Conservation (phyloP, 2,888 invertebrate species). For the Piscicola geometra region DNA sequence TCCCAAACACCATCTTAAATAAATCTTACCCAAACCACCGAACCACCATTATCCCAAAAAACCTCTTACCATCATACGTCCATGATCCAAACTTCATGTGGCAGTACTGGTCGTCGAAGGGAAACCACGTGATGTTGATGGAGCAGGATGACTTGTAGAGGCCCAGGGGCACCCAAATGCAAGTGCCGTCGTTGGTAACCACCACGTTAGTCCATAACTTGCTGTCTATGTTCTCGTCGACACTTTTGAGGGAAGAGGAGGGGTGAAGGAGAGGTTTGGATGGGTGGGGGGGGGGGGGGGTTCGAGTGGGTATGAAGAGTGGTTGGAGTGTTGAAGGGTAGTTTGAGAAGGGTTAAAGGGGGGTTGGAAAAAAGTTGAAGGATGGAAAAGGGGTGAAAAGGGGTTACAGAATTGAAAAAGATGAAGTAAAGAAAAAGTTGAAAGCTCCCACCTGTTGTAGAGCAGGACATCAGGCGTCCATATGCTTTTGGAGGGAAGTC, state of each 20-base stretch:
- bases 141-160: constrained; percentile 45
- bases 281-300: too few relatives aligned
- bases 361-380: too few relatives aligned
- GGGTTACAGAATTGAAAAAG: too few relatives aligned
- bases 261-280: too few relatives aligned
- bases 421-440: too few relatives aligned
- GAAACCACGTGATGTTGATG: constrained; percentile 45
- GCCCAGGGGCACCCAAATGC: constrained; percentile 44
- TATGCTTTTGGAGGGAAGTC: constrained; percentile 44
- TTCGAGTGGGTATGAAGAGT: too few relatives aligned
- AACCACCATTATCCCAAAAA: neutral
- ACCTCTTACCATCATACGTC: constrained; percentile 44
- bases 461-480: constrained; percentile 48
- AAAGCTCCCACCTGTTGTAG: constrained; percentile 47
- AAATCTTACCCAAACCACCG: too few relatives aligned
- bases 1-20: too few relatives aligned
- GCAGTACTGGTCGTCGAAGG: constrained; percentile 46
- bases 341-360: too few relatives aligned
- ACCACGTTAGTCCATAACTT: constrained; percentile 45
- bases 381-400: too few relatives aligned
- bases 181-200: constrained; percentile 41
- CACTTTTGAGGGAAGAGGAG: constrained; percentile 35
- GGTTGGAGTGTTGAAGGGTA: too few relatives aligned
- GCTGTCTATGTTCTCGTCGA: constrained; percentile 46
- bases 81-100: constrained; percentile 46